These are phyloP conservation scores for Pseudonaja textilis DNA, from an alignment of 2,113 vertebrate genomes.

Conservation along the genomic window DNA sequence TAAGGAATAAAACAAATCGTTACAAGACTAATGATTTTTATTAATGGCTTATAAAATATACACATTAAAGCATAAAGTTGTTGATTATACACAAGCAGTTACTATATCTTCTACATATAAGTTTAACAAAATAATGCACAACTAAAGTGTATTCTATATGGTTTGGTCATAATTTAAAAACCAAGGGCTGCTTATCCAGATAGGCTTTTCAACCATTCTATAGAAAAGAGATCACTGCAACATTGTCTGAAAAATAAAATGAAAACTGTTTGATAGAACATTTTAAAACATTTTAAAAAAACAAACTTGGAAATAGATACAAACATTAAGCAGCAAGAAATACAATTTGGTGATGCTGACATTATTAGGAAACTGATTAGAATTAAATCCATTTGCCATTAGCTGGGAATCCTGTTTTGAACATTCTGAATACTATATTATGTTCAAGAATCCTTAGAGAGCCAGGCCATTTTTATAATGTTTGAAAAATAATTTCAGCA, in stretches of 20 bases:
- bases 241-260: not conserved
- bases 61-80: not conserved
- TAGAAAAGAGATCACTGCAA: not conserved
- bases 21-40: not conserved
- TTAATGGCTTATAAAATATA: not conserved
- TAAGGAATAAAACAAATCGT: slow-evolving; percentile 1
- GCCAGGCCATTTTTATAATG: not conserved
- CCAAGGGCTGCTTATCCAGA: not conserved
- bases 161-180: not conserved
- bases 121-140: not conserved
- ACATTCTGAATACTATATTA: not conserved
- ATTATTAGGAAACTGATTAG: not conserved
- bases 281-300: not conserved
- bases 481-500: not conserved
- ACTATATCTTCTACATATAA: not conserved
- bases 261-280: not conserved
- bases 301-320: not conserved
- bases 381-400: not conserved
- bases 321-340: not conserved
- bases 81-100: not conserved
- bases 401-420: not conserved
- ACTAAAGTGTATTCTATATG: not conserved
- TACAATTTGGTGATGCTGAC: not conserved
- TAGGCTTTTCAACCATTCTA: not conserved
- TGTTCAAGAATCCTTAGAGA: not conserved